phyloP scores from a whole-genome alignment of 1,140 invertebrate genomes.

The silkworm (Bombyx mori) region DNA sequence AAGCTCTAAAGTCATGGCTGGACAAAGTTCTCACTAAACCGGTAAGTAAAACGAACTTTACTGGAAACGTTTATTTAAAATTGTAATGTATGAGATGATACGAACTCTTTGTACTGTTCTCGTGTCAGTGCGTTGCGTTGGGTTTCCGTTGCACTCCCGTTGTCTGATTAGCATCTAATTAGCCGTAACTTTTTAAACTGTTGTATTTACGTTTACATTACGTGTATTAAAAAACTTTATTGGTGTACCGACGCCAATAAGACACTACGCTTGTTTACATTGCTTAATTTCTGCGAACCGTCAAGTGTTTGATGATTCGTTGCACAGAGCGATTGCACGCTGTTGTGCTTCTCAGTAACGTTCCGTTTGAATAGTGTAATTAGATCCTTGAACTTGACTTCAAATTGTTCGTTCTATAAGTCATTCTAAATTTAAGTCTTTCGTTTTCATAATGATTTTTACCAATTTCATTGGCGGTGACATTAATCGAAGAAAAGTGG shows the following conservation, averaged over 20 bases:
- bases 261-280: slow-evolving; percentile 16
- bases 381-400: no score
- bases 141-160: not conserved
- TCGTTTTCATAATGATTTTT: no score
- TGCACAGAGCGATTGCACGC: not conserved
- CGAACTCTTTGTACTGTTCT: not conserved
- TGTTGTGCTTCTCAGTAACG: slow-evolving; percentile 4
- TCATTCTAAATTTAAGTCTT: no score
- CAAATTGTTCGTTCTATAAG: no score
- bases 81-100: slow-evolving; percentile 7
- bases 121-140: not conserved
- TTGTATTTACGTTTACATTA: no score
- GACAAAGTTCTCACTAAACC: slow-evolving; percentile 53
- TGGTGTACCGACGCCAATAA: no score
- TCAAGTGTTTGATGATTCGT: slow-evolving; percentile 15
- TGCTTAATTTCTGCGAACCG: slow-evolving; percentile 24
- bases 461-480: no score
- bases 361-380: not conserved
- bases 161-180: no score
- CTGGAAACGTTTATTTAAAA: slow-evolving; percentile 45
- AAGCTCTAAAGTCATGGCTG: slow-evolving; percentile 45
- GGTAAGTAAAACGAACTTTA: slow-evolving; percentile 59
- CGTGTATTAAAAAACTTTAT: no score
- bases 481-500: no score
- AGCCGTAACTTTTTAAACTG: no score